Evolutionary conservation across 2,888 invertebrate genomes (phyloP), one percentile per base, ranked within the genome.

Genomic region (Hyposoter dolosus): DNA sequence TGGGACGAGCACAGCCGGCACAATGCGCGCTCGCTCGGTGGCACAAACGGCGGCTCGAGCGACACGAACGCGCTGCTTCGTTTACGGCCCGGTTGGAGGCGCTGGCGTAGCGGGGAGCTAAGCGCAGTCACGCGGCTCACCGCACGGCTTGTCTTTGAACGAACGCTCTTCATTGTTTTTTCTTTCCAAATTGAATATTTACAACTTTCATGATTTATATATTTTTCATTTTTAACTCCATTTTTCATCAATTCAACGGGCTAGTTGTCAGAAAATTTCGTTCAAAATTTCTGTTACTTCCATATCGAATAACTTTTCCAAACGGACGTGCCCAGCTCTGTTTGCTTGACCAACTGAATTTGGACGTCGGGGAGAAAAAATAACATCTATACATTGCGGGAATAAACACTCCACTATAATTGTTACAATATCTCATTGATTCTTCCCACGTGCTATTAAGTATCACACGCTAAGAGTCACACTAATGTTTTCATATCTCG

Each of bases 1-100:
- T 87, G 88, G 89, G 66, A 81, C 56, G 45, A 69, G 68, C 68
- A 80, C 63, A 83, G 53, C 74, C 63, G 78, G 83, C 66, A 74
- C 78, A 56, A 71, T 77, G 75, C 69, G 47, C 43, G 81, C 75
- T 10, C 17, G n/a, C 71, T 35, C 63, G 56, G 80, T 65, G 72
- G 76, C 69, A 76, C 63, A 63, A 80, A 76, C 86, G 82, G 81
- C 84, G 78, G 71, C 68, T 40, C 40, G 43, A 47, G 60, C 60
- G 15, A 45, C 63, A 15, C 32, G 50, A 23, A 10, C 17, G 28
- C 17, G 3, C 15, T 9, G 45, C 9, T 82, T 77, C 75, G 53
- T 23, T 28, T 9, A 40, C 40, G 66, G 23, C 60, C 85, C 88
- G 86, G 60, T 17, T 9, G 9, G 82, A 45, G 69, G 86, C 83